A percentile compares a stretch with the other conserved stretches of the same genome.
Evolutionary conservation across 2,888 invertebrate genomes (phyloP).

Genomic region (Drosophila subsilvestris): DNA sequence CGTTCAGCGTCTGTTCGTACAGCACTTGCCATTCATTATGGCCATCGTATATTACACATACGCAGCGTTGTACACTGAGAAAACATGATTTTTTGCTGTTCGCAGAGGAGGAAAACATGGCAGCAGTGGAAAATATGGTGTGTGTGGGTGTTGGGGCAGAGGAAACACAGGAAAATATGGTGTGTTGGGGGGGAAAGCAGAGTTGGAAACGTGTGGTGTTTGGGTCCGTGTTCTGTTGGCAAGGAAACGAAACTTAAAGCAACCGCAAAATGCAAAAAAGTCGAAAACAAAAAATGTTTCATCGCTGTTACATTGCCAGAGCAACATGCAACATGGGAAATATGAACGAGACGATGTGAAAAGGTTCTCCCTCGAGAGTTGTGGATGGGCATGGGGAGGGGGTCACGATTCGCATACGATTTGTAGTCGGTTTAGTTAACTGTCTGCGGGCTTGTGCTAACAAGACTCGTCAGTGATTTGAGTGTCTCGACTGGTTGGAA

Average conservation of each 20-base stretch:
- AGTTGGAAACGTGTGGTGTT: background rate
- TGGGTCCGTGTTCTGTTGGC: background rate
- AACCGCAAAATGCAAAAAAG: slow-evolving; percentile 21
- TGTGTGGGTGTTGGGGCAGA: too few relatives aligned
- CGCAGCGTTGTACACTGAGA: slow-evolving; percentile 47
- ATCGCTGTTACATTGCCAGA: slow-evolving; percentile 43
- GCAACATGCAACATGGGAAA: slow-evolving; percentile 64
- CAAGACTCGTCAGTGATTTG: slow-evolving; percentile 69
- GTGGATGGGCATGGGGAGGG: background rate
- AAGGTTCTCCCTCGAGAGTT: background rate
- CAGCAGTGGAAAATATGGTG: background rate
- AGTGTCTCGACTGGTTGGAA: slow-evolving; percentile 14
- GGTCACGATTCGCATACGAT: background rate
- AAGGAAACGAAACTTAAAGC: slow-evolving; percentile 27
- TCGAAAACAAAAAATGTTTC: slow-evolving; percentile 18
- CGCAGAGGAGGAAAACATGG: background rate
- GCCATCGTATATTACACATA: slow-evolving; percentile 53
- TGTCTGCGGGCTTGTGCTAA: slow-evolving; percentile 60
- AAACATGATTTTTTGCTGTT: slow-evolving; percentile 40
- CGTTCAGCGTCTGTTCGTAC: slow-evolving; percentile 10
- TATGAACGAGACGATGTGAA: slow-evolving; percentile 43
- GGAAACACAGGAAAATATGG: too few relatives aligned
- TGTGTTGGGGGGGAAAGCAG: background rate
- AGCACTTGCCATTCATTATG: slow-evolving; percentile 37
- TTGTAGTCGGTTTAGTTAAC: slow-evolving; percentile 30